A percentile compares a stretch with the other conserved stretches of the same genome.
These are phyloP conservation scores for Cryptops parisi DNA, from an alignment of 2,888 invertebrate species.

Conservation along the genomic window DNA sequence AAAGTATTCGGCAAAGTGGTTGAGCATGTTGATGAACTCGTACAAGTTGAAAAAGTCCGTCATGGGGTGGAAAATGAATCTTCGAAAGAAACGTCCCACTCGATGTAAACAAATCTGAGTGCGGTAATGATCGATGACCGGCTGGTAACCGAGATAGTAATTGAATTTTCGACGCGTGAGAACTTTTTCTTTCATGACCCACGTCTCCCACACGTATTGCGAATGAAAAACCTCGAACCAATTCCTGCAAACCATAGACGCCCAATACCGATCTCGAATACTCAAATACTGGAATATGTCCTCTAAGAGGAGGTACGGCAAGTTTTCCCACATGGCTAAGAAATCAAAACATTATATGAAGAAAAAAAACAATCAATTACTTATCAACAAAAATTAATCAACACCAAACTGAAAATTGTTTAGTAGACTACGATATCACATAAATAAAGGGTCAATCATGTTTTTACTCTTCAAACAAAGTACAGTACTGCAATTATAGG, in stretches of 20 bases:
- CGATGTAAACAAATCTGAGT: conserved; percentile 53
- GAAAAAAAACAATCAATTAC: no score
- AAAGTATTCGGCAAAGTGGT: conserved; percentile 48
- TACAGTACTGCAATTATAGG: no score
- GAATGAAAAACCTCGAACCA: conserved; percentile 53
- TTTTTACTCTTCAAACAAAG: no score
- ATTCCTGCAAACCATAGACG: conserved; percentile 49
- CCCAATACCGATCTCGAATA: conserved; percentile 54
- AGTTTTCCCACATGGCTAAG: conserved; percentile 43
- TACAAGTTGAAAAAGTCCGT: conserved; percentile 65
- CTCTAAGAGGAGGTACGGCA: conserved; percentile 59
- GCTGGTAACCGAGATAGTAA: conserved; percentile 67
- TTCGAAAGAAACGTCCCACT: conserved; percentile 49
- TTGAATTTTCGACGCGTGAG: conserved; percentile 60
- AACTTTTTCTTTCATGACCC: conserved; percentile 53
- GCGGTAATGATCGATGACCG: conserved; percentile 56
- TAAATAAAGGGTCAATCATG: no score
- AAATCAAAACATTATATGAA: no score
- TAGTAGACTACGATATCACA: no score
- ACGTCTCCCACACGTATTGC: conserved; percentile 58
- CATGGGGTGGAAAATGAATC: conserved; percentile 54
- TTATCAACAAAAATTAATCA: no score
- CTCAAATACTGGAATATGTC: conserved; percentile 51
- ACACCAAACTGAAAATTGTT: no score
- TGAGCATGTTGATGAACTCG: conserved; percentile 68